Evolutionary conservation across 2,113 vertebrate genomes (phyloP).

Genomic region (Leucosticte australis): DNA sequence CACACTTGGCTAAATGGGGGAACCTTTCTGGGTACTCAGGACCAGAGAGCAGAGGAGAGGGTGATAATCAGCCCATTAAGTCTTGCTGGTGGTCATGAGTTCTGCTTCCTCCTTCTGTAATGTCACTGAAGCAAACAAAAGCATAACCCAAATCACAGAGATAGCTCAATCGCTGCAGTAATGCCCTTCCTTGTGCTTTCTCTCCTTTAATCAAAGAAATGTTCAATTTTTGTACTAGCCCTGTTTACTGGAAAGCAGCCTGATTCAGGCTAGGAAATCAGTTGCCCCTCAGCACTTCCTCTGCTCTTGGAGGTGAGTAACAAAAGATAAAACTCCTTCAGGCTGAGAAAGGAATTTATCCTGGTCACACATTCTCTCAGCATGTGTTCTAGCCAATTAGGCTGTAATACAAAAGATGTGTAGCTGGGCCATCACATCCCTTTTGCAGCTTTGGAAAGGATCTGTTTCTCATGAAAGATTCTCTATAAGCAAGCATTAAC

Average conservation of each 20-base stretch:
- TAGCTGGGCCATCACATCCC: background rate
- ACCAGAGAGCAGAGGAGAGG: background rate
- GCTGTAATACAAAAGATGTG: background rate
- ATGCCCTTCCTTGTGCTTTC: background rate
- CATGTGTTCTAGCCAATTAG: background rate
- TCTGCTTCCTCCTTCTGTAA: background rate
- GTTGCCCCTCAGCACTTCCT: background rate
- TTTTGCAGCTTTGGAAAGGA: background rate
- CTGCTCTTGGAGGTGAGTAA: accelerated
- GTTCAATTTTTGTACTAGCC: background rate
- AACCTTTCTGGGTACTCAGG: background rate
- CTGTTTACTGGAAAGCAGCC: background rate
- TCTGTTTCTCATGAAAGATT: background rate
- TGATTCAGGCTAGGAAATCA: background rate
- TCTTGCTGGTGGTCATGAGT: background rate
- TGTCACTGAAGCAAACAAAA: background rate
- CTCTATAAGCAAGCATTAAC: background rate
- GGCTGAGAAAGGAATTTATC: background rate
- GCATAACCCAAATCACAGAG: background rate
- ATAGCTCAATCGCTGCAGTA: background rate
- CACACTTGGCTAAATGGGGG: background rate
- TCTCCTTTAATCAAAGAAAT: background rate
- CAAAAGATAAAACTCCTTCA: background rate
- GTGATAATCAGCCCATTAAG: background rate
- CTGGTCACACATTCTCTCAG: background rate